Evolutionary conservation across 1,140 invertebrate genomes (phyloP), one percentile per base, ranked within the genome.

Genomic region (Spodoptera litura): DNA sequence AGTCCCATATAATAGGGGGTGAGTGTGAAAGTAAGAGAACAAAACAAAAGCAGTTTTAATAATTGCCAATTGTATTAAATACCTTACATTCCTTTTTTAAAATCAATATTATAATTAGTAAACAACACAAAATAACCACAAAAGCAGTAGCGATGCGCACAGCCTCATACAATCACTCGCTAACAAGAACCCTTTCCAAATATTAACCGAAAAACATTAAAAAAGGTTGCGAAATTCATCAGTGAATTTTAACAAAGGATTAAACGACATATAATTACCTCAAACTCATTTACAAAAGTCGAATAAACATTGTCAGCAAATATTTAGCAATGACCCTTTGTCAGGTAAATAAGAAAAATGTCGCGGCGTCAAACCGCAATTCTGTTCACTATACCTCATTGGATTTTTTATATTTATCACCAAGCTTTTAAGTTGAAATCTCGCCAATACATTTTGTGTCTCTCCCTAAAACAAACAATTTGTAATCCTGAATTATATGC

Each of bases 401-500:
- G 89, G 85, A 91, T 90, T 86, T 87, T 91, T 86, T 89, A 88
- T 92, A 92, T 92, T 91, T 92, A 91, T 91, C 89, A 75, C 86
- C 88, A 93, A 85, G 87, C 87, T 92, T 92, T 91, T 86, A 88
- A 84, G 84, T 85, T 86, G 83, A 80, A 89, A 88, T 88, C 90
- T 83, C 85, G 74, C 86, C 92, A 91, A 91, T 93, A 90, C 89
- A 88, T 91, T 92, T 87, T 85, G 87, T 91, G 91, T 94, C 91
- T 86, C 88, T 79, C 82, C 89, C 89, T 94, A 94, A 94, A 93
- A 93, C 91, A 94, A 94, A 93, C 92, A 93, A 94, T 94, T 94
- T 94, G 92, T 94, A 94, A 92, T 91, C 89, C 92, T 93, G 93
- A 94, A 93, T 94, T 94, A 93, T 94, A 89, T 88, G 89, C 91